Evolutionary conservation across 2,888 invertebrate species (phyloP).

Genomic region (Ophion ventricosus): DNA sequence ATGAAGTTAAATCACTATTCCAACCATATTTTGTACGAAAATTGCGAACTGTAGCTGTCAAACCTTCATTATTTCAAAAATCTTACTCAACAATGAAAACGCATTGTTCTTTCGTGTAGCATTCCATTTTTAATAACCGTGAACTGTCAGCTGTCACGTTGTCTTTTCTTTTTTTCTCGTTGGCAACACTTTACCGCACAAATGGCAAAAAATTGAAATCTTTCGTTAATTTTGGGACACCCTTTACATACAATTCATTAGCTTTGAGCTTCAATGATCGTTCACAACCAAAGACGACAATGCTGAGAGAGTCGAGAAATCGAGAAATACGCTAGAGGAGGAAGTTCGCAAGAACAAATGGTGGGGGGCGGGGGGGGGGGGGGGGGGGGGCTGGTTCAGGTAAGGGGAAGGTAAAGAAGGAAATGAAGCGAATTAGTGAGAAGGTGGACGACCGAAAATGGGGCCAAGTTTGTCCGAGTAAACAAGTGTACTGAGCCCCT

Average conservation of each 20-base stretch:
- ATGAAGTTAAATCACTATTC: too few species aligned
- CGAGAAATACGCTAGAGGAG: not conserved
- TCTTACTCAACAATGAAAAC: too few species aligned
- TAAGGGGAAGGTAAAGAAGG: constrained; percentile 71
- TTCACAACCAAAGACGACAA: constrained; percentile 26
- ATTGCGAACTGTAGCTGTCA: too few species aligned
- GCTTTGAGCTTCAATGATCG: constrained; percentile 20
- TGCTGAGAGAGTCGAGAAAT: constrained; percentile 48
- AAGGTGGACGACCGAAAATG: constrained; percentile 82
- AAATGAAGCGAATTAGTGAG: constrained; percentile 79
- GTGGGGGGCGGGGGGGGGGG: constrained; percentile 42
- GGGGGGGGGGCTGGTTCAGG: not conserved
- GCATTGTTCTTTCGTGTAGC: too few species aligned
- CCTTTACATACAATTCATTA: not conserved
- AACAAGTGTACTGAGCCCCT: constrained; percentile 77
- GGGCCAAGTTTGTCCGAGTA: constrained; percentile 80
- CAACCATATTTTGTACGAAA: too few species aligned
- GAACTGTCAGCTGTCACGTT: too few species aligned
- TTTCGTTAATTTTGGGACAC: too few species aligned
- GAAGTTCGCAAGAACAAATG: not conserved
- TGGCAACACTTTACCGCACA: too few species aligned
- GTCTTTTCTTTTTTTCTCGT: too few species aligned
- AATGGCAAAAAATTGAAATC: too few species aligned
- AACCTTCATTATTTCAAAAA: too few species aligned
- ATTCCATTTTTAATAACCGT: too few species aligned